Base-by-base conservation (phyloP, 2,797 vertebrate genomes). In the Anguilla megastoma region DNA sequence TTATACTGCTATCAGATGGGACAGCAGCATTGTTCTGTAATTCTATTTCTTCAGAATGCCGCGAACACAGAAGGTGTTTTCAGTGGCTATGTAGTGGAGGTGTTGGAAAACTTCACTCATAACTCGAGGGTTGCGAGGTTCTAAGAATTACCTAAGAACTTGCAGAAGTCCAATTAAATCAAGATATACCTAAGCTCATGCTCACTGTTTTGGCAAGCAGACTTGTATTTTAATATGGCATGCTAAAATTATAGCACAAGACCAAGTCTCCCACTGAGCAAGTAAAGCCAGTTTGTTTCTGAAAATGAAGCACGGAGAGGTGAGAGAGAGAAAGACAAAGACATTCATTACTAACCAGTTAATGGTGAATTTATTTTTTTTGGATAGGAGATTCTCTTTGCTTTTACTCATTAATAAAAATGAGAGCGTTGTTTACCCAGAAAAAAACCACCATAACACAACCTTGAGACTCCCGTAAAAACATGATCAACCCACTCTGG, bases 1-100 rank as follows among this genome's bases (percentile, higher is more conserved):
- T 60, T 60, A 27, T 18, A 54, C 52, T 30, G 27, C 84, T 85
- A 58, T 85, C 84, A 85, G 84, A 85, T 33, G 56, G 33, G 54
- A 85, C 27, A 27, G 3, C 21, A 16, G 21, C 85, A 12, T 66
- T 30, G 33, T 24, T 8, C 83, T 56, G 52, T 21, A 56, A 84
- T 84, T 56, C 52, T 10, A 27, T 84, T 84, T 58, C 52, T 50
- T 18, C 52, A 14, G 83, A 50, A 83, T 33, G 10, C 50, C 14
- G 1, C 4, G 83, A 12, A 18, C 50, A 84, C 12, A 30, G 36
- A 41, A 14, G 33, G 14, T 2, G 74, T 79, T 79, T 33, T 79
- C 74, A 36, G 36, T 76, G 2, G 36, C 33, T 79, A 3, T 84
- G 83, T 21, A 56, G 50, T 56, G 52, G 79, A 14, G 69, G 2